phyloP scores from a whole-genome alignment of 2,888 invertebrate species.

The Andrena chrysosceles region DNA sequence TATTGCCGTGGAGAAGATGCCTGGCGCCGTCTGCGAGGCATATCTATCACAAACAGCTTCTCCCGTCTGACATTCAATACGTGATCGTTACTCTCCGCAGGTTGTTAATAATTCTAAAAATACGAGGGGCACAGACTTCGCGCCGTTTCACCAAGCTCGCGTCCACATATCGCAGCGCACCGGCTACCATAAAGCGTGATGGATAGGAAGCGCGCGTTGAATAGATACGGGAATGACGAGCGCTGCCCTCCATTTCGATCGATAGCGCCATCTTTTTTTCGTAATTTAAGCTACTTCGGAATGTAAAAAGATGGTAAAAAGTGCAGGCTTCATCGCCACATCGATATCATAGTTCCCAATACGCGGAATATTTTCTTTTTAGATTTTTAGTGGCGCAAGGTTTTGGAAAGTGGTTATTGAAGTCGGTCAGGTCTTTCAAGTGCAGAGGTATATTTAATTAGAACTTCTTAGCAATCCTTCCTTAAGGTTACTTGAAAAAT shows the following conservation, averaged over 20 bases:
- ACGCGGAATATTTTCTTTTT: too few relatives aligned
- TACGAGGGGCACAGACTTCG: conserved; percentile 51
- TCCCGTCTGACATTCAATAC: conserved; percentile 64
- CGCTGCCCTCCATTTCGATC: conserved; percentile 17
- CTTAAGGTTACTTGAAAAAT: too few relatives aligned
- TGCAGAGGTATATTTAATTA: too few relatives aligned
- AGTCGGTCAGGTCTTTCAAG: too few relatives aligned
- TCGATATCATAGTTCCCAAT: conserved; percentile 30
- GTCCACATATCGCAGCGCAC: conserved; percentile 2
- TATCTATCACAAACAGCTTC: conserved; percentile 68
- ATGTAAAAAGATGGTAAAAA: conserved; percentile 2
- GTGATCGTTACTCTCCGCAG: conserved; percentile 66
- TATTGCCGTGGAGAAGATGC: conserved; percentile 59
- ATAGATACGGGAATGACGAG: conserved; percentile 34
- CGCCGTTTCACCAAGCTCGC: conserved; percentile 41
- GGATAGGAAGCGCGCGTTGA: conserved; percentile 30
- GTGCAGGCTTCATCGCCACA: neutral
- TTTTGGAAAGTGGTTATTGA: too few relatives aligned
- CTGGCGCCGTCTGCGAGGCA: conserved; percentile 66
- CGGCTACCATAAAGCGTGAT: conserved; percentile 28
- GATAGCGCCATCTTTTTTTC: conserved; percentile 49
- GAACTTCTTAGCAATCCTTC: too few relatives aligned
- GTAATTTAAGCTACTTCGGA: conserved; percentile 16
- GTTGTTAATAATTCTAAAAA: conserved; percentile 75
- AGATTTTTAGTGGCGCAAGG: too few relatives aligned